Evolutionary conservation across 2,113 vertebrate genomes (phyloP).

Genomic region (Austrofundulus limnaeus): DNA sequence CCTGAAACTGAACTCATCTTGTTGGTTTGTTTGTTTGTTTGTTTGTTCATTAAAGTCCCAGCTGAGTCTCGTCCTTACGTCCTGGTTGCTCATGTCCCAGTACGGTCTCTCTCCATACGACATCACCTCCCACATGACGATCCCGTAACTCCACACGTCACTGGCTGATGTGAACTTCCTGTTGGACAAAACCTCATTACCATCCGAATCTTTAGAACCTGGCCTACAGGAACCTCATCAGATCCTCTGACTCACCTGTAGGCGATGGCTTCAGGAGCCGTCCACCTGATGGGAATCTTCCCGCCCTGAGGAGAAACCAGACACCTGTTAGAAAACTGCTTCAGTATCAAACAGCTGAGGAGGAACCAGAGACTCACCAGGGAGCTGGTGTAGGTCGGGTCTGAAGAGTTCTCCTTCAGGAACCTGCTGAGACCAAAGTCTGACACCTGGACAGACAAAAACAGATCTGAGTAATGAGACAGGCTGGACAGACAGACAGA

Average conservation of each 20-base stretch:
- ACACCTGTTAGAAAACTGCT: background rate
- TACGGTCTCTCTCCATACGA: slow-evolving; percentile 84
- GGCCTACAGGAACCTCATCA: background rate
- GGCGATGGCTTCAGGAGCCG: slow-evolving; percentile 83
- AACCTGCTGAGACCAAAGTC: slow-evolving; percentile 68
- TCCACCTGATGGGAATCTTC: slow-evolving; percentile 86
- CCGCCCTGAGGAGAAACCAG: slow-evolving; percentile 71
- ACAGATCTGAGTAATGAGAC: accelerated
- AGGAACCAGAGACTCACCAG: slow-evolving; percentile 40
- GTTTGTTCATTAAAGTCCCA: background rate
- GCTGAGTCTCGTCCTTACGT: slow-evolving; percentile 28
- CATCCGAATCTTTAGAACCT: too few species aligned
- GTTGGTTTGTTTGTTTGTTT: too few species aligned
- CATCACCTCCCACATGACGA: slow-evolving; percentile 88
- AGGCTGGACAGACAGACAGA: background rate
- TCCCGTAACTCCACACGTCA: slow-evolving; percentile 84
- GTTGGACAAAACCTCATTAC: too few species aligned
- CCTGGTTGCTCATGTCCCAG: slow-evolving; percentile 84
- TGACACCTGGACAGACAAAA: slow-evolving; percentile 50
- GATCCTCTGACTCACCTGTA: slow-evolving; percentile 51
- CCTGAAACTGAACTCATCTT: background rate
- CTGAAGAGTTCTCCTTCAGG: slow-evolving; percentile 67
- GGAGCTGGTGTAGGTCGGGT: slow-evolving; percentile 71
- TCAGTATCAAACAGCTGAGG: background rate
- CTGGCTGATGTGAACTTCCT: slow-evolving; percentile 86